Conservation (phyloP, 2,113 vertebrate genomes). For the Amblyornis subalaris region DNA sequence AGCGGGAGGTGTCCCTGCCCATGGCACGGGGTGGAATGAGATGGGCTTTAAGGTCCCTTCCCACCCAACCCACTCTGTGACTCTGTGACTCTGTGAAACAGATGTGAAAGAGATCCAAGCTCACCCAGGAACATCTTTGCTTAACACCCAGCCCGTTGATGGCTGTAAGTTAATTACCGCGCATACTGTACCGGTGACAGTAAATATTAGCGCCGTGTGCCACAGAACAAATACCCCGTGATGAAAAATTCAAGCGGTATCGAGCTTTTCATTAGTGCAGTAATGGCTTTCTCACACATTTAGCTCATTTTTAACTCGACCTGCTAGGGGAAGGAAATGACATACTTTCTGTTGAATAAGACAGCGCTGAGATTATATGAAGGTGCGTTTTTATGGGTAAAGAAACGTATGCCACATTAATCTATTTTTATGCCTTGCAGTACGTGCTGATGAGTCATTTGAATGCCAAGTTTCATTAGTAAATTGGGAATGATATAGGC, state of each 20-base stretch:
- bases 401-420: slow-evolving; percentile 51
- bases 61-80: not conserved
- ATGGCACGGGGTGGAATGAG: accelerated
- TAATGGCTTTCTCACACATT: slow-evolving; percentile 60
- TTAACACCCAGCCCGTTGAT: not conserved
- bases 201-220: slow-evolving; percentile 62
- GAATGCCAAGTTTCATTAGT: slow-evolving; percentile 61
- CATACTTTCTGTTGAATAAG: slow-evolving; percentile 46
- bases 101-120: not conserved
- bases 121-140: not conserved
- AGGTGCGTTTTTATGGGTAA: slow-evolving; percentile 39
- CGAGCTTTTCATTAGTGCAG: slow-evolving; percentile 57
- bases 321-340: slow-evolving; percentile 41
- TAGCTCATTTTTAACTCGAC: slow-evolving; percentile 62
- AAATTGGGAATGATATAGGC: slow-evolving; percentile 36
- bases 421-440: slow-evolving; percentile 56
- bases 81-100: not conserved
- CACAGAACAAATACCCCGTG: slow-evolving; percentile 50
- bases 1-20: not conserved
- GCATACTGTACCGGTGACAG: slow-evolving; percentile 2
- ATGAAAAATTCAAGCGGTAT: slow-evolving; percentile 63
- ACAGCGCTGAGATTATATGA: slow-evolving; percentile 6
- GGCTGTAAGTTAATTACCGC: slow-evolving; percentile 45
- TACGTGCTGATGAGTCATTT: slow-evolving; percentile 52
- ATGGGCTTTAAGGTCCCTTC: not conserved